These are phyloP conservation scores for Drosophila cyrtoloma DNA, from an alignment of 2,888 invertebrate species.

Conservation along the genomic window DNA sequence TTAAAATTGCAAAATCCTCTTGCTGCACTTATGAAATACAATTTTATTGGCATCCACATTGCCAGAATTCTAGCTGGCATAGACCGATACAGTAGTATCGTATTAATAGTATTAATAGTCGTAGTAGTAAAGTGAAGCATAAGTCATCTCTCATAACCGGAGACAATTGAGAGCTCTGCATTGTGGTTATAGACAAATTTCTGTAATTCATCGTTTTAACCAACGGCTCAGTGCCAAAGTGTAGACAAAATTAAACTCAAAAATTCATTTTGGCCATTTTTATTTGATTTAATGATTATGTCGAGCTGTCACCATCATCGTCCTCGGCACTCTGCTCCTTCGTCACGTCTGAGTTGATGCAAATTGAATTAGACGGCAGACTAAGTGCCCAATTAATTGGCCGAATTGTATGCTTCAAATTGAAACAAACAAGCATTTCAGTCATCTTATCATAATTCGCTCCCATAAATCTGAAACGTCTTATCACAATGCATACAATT, in stretches of 20 bases:
- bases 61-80: slow-evolving; percentile 2
- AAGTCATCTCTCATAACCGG: slow-evolving; percentile 60
- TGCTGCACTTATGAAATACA: slow-evolving; percentile 66
- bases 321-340: neutral
- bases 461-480: slow-evolving; percentile 14
- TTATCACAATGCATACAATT: neutral
- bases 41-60: slow-evolving; percentile 42
- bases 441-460: slow-evolving; percentile 3
- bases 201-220: slow-evolving; percentile 25
- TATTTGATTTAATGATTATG: slow-evolving; percentile 31
- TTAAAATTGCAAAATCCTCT: slow-evolving; percentile 76
- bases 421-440: slow-evolving; percentile 32
- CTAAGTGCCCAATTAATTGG: slow-evolving; percentile 48
- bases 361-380: slow-evolving; percentile 28
- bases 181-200: slow-evolving; percentile 63
- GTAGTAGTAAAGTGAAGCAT: slow-evolving; percentile 33
- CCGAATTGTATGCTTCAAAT: slow-evolving; percentile 17
- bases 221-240: slow-evolving; percentile 7
- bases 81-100: neutral
- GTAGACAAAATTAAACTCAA: slow-evolving; percentile 17
- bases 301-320: neutral
- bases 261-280: slow-evolving; percentile 28
- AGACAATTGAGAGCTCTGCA: slow-evolving; percentile 55
- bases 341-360: neutral
- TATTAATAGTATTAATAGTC: slow-evolving; percentile 8